Evolutionary conservation across 1,140 invertebrate genomes (phyloP), one percentile per base, ranked within the genome.

Genomic region (Venustaconcha ellipsiformis): DNA sequence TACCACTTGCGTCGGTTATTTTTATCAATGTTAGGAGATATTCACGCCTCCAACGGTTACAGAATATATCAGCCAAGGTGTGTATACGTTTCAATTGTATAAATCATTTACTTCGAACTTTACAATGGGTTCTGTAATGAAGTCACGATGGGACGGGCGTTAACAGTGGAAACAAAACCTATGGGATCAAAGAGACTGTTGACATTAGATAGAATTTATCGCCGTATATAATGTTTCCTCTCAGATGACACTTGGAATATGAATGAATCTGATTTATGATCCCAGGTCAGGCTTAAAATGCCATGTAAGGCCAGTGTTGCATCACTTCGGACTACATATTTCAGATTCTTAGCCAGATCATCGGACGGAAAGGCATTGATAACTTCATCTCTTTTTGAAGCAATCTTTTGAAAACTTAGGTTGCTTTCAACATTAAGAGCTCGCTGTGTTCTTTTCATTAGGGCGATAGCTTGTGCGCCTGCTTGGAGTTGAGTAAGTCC

Each of bases 121-220:
- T 37, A 2, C 30, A 37, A 37, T 2, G 30, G 30, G 30, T 5
- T 37, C 30, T 37, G 30, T 37, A 2, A 37, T 37, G 30, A 37
- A 37, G 30, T 2, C 30, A 37, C 30, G 30, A 37, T 37, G 30
- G 30, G 30, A 37, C 30, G 30, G 30, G 30, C 30, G 30, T 37
- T 37, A 37, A 37, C 30, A 37, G 5, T 37, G 30, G 30, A 2
- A 0, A 83, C 57, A 56, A 82, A 80, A 26, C 81, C 83, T 14
- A 83, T 18, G 2, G 83, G 83, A 59, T 84, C 81, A 76, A 67
- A 84, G 23, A 82, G 59, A 23, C 64, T 76, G 56, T 74, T 74
- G 1, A 84, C 69, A 1, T 66, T 78, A 13, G 81, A 79, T 5
- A 84, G n/a, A n/a, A 74, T 30, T 14, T 67, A 70, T 58, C 72